Evolutionary conservation across 2,888 invertebrate genomes (phyloP).

Genomic region (Stenchaetothrips biformis): DNA sequence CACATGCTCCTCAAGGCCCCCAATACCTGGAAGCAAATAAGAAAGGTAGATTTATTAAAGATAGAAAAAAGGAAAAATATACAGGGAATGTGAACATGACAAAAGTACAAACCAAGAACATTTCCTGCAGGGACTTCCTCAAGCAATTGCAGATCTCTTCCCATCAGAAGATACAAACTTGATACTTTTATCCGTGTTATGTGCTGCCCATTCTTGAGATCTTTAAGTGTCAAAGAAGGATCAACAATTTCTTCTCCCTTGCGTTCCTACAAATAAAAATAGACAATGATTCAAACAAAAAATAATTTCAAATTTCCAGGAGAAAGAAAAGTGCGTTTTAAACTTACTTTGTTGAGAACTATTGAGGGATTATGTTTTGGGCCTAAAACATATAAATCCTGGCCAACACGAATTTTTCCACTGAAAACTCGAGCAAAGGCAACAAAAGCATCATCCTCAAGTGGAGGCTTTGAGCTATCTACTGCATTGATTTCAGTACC

Average conservation of each 20-base stretch:
- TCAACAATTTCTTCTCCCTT: slow-evolving; percentile 40
- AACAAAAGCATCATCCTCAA: slow-evolving; percentile 62
- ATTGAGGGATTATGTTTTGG: slow-evolving; percentile 80
- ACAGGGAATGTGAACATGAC: background rate
- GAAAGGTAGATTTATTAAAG: background rate
- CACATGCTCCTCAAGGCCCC: slow-evolving; percentile 76
- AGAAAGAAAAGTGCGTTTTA: background rate
- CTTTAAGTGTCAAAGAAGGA: slow-evolving; percentile 51
- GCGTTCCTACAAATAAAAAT: slow-evolving; percentile 36
- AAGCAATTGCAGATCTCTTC: slow-evolving; percentile 77
- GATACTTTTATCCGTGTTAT: slow-evolving; percentile 61
- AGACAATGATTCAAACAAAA: background rate
- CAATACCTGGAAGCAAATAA: slow-evolving; percentile 58
- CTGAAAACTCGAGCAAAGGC: slow-evolving; percentile 93
- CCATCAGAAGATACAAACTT: slow-evolving; percentile 86
- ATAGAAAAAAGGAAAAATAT: background rate
- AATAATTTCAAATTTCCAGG: background rate
- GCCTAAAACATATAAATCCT: slow-evolving; percentile 74
- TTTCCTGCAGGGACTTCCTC: slow-evolving; percentile 83
- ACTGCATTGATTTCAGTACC: background rate
- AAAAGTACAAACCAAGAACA: slow-evolving; percentile 61
- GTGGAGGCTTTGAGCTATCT: slow-evolving; percentile 23
- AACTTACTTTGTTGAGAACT: slow-evolving; percentile 46
- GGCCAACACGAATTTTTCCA: slow-evolving; percentile 71
- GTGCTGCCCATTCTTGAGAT: slow-evolving; percentile 59